Evolutionary conservation across 2,797 vertebrate genomes (phyloP), one percentile per base, ranked within the genome.

Genomic region (Peromyscus attwateri): DNA sequence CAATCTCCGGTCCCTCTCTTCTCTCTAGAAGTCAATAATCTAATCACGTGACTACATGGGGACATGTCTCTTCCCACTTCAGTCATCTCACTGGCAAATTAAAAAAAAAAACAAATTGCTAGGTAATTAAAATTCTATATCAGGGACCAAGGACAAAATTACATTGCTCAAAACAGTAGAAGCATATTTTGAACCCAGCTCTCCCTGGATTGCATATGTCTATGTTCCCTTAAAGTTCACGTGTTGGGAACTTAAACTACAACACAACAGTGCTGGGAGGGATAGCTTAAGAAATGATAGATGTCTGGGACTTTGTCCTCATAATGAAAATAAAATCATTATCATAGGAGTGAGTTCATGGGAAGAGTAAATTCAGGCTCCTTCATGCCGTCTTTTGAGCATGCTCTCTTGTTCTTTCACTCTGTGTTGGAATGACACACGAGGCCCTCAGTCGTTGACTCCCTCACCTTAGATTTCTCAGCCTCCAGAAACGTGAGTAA

Each of bases 111-210:
- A 43, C 43, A 43, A 76, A 83, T 91, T 84, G 23, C 19, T 91
- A 88, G 23, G 4, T 3, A 71, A 62, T 92, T 84, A 83, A 68
- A 34, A 91, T 62, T 85, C 40, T 80, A 13, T 60, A 31, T 75
- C 66, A 94, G 34, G 25, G 81, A 84, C 0, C 60, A 75, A 66
- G 34, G 60, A 70, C 37, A 95, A 87, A 17, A 95, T 89, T 70
- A 79, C 73, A 87, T 7, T 88, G 8, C 73, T 91, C 85, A 7
- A n/a, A 80, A 81, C 5, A 5, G 27, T 77, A 4, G 31, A 68
- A 31, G 21, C 21, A 10, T 17, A 83, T 91, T 96, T 95, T 77
- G 92, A 94, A 91, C 68, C 89, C 52, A 87, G 31, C 34, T 71
- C 60, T 40, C 0, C 23, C 60, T 87, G 49, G 94, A 62, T 84